phyloP scores from a whole-genome alignment of 2,113 vertebrate species.

The Thermophis baileyi region DNA sequence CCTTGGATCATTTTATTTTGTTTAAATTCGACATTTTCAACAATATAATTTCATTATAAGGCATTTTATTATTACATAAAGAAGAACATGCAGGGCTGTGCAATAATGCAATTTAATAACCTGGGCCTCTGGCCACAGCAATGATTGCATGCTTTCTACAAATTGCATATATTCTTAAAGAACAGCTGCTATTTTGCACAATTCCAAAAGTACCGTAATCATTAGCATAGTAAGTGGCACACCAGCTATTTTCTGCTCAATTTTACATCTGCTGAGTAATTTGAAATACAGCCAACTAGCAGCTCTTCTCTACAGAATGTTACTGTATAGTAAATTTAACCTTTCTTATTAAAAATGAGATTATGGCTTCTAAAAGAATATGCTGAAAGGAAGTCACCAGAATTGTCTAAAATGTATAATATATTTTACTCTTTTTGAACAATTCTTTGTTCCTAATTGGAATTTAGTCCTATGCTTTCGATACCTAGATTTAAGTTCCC shows the following conservation, averaged over 20 bases:
- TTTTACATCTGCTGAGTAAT: conserved; percentile 1
- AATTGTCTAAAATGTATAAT: neutral
- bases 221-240: conserved; percentile 44
- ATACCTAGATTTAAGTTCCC: neutral
- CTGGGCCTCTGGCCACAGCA: conserved; percentile 8
- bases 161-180: neutral
- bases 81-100: accelerated
- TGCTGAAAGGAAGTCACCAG: neutral
- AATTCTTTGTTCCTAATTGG: neutral
- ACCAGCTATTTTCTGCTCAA: neutral
- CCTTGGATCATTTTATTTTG: conserved; percentile 31
- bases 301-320: neutral
- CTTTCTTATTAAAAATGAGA: neutral
- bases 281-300: conserved; percentile 18
- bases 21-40: neutral
- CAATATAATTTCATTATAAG: conserved; percentile 26
- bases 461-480: neutral
- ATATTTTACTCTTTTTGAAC: neutral
- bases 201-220: conserved; percentile 24
- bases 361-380: accelerated
- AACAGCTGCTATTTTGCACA: conserved; percentile 44
- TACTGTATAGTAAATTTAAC: neutral
- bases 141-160: conserved; percentile 22
- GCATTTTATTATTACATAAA: neutral
- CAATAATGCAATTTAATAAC: neutral